These are phyloP conservation scores for Calliopum simillimum DNA, from an alignment of 2,888 invertebrate species.

Conservation along the genomic window DNA sequence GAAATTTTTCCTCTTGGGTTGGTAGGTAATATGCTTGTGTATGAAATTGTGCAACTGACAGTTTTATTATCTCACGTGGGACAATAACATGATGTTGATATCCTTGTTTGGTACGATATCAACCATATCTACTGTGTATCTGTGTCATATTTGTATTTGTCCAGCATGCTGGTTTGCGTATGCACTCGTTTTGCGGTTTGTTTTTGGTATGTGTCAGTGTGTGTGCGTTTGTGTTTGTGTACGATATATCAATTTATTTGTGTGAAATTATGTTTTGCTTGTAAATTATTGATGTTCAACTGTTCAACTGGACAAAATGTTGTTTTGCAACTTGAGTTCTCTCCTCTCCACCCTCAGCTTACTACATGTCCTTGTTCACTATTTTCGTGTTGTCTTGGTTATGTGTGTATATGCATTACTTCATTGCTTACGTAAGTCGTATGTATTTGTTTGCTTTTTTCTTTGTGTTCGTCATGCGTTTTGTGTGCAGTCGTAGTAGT, in stretches of 20 bases:
- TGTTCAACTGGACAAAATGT: constrained; percentile 1
- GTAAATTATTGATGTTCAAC: constrained; percentile 20
- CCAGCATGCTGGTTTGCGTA: too few species aligned
- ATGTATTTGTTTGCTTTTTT: too few species aligned
- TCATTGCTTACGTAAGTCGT: too few species aligned
- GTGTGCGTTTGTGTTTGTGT: not conserved
- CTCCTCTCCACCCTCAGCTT: too few species aligned
- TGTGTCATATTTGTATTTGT: not conserved
- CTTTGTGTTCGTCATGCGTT: too few species aligned
- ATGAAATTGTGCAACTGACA: constrained; percentile 16
- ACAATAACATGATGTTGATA: not conserved
- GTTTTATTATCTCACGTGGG: constrained; percentile 27
- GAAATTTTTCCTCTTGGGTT: too few species aligned
- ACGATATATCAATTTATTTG: not conserved
- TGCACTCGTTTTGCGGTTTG: not conserved
- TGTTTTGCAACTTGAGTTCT: constrained; percentile 3
- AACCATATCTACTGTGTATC: not conserved
- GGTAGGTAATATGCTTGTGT: not conserved
- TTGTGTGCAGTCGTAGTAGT: too few species aligned
- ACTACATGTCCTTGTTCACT: too few species aligned
- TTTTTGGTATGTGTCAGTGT: not conserved
- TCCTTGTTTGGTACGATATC: not conserved
- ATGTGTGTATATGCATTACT: too few species aligned
- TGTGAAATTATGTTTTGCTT: constrained; percentile 12
- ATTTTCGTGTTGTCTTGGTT: too few species aligned